Conservation (phyloP, 2,797 vertebrate species). For the Spheniscus humboldti region DNA sequence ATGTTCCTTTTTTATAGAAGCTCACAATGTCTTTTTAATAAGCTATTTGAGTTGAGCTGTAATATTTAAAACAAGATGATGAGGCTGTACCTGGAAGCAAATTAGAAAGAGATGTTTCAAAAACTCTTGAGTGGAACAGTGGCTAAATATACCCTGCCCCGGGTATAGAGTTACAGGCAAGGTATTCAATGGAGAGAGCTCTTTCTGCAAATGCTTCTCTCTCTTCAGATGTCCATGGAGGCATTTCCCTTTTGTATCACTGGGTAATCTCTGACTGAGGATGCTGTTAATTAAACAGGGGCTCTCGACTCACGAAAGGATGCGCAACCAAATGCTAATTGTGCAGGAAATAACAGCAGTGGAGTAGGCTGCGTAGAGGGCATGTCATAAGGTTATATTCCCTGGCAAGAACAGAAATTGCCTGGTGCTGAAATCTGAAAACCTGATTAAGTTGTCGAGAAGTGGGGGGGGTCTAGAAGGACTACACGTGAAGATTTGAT, state of each 20-base stretch:
- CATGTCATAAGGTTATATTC: not conserved
- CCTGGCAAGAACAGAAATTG: not conserved
- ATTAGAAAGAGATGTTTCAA: not conserved
- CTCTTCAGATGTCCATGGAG: not conserved
- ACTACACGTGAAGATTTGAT: not conserved
- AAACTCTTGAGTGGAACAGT: not conserved
- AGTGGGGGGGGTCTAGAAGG: not conserved
- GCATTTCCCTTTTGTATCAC: not conserved
- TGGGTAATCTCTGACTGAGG: not conserved
- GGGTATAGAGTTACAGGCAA: not conserved
- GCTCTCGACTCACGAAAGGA: not conserved
- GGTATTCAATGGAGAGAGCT: not conserved
- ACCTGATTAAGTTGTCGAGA: not conserved
- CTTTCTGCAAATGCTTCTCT: not conserved
- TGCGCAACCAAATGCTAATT: not conserved
- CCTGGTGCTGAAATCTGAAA: not conserved
- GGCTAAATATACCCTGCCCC: not conserved
- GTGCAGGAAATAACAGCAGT: not conserved
- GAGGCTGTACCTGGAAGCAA: not conserved
- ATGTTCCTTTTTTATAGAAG: rapidly evolving
- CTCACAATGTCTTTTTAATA: not conserved
- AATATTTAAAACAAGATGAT: not conserved
- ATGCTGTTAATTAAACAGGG: not conserved
- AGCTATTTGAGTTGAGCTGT: not conserved
- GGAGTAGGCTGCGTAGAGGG: not conserved